phyloP scores from a whole-genome alignment of 2,113 vertebrate species.

The Eublepharis macularius region DNA sequence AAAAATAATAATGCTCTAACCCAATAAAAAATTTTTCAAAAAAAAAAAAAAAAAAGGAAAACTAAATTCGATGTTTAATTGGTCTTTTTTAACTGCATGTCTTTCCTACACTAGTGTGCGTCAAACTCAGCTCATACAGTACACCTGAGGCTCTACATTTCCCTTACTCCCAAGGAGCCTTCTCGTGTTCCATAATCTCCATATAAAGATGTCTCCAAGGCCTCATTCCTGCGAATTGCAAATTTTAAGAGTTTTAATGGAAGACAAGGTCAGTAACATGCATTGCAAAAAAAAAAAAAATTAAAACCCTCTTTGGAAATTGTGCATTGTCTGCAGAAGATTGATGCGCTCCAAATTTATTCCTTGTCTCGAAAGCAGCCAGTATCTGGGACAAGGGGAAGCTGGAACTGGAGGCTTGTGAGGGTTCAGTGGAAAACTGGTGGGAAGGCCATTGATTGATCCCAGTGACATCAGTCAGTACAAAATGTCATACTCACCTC shows the following conservation, averaged over 20 bases:
- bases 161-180: neutral
- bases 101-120: conserved; percentile 6
- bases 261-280: neutral
- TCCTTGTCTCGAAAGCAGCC: neutral
- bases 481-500: too few species aligned
- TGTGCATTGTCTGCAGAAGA: neutral
- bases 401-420: neutral
- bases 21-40: too few species aligned
- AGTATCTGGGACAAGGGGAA: neutral
- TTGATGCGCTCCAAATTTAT: conserved; percentile 6
- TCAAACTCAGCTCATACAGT: neutral
- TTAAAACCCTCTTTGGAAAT: neutral
- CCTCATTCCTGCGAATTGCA: neutral
- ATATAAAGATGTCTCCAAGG: neutral
- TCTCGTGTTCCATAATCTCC: neutral
- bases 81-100: neutral
- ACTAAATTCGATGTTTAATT: conserved; percentile 34
- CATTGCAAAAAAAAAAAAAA: neutral
- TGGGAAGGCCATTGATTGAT: neutral
- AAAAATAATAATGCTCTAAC: too few species aligned
- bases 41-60: too few species aligned
- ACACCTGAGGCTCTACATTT: neutral
- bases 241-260: neutral
- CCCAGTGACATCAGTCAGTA: too few species aligned
- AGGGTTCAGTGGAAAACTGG: neutral